Base-by-base conservation (phyloP, 2,113 vertebrate species). In the Fregetta grallaria region DNA sequence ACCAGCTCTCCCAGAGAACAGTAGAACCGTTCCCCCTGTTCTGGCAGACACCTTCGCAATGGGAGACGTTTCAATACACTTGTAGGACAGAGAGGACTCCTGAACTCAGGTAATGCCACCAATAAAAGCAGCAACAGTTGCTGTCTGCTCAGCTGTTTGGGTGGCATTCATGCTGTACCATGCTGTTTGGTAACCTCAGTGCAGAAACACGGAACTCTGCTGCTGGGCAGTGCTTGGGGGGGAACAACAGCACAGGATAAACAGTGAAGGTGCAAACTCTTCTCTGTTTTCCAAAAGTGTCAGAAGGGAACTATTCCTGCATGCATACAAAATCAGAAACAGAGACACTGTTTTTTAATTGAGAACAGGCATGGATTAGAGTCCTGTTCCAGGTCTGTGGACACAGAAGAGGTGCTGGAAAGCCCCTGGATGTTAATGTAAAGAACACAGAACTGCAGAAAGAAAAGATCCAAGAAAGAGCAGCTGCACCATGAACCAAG, bases 121-220 rank as follows among this genome's bases (percentile, higher is more conserved):
- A 45, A 6, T 30, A 82, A 52, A 8, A 83, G 52, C 32, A 77
- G n/a, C 49, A 47, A 13, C 8, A 42, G 42, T 50, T 44, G 22
- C 56, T 44, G 11, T 8, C 58, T 27, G 19, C 27, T 34, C 59
- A 34, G 36, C 65, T 59, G 10, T 65, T 65, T 22, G 11, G 29
- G 26, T 47, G 25, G 15, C 15, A 3, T 30, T 32, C 16, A 2
- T 20, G 14, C 50, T 55, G 47, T 34, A 32, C 30, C 0, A 0
- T 10, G 13, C 29, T 26, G 25, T 7, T 32, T 3, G 6, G 32
- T 30, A 59, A 83, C 66, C 40, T 44, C 67, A 19, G 42, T 1
- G 0, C 11, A 12, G 13, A 62, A 27, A 62, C 26, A 23, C 1
- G 0, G 36, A 78, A 15, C 32, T 45, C 32, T n/a, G 42, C 42